Base-by-base conservation (phyloP, 2,797 vertebrate species). In the Loriculus beryllinus region DNA sequence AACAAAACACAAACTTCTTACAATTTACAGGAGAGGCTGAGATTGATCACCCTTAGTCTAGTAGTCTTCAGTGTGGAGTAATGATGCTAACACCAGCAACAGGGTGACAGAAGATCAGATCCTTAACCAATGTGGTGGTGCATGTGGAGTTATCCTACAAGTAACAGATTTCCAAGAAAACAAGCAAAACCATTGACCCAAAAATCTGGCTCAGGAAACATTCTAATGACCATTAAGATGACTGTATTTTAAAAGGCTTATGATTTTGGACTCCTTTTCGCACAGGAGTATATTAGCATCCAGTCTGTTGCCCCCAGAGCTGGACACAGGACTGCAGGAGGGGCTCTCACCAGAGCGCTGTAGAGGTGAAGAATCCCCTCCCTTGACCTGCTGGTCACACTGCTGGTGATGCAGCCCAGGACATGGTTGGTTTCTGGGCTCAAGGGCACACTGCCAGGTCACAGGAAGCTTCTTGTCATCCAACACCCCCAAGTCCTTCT, bases 181-280 rank as follows among this genome's bases (percentile, higher is more conserved):
- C 3, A 67, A 43, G 10, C 2, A 3, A 37, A 65, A 47, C 5
- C 4, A 62, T 10, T 1, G 9, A 42, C 2, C 20, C 48, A 13
- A 48, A 77, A 74, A 23, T 49, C 14, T 48, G 4, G 3, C 22
- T 82, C 5, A 28, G 20, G 4, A 91, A 83, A 31, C 2, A 28
- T 40, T 67, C 25, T 1, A 69, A 28, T 67, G 4, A 65, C 3
- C 21, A 12, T 21, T 49, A 78, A 65, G 9, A 68, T 21, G 5
- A 43, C 4, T 14, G 14, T 29, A 0, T 45, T 56, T 88, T 75
- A 31, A 75, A 85, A 84, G 9, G 5, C 5, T 19, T 80, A 42
- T 19, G 68, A 35, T 33, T 72, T 87, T 87, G 11, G 9, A 52
- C 7, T 80, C 13, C 15, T 59, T 77, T 91, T 74, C 65, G 28